Evolutionary conservation across 2,113 vertebrate species (phyloP), one percentile per base, ranked within the genome.

Genomic region (Pteropus alecto): DNA sequence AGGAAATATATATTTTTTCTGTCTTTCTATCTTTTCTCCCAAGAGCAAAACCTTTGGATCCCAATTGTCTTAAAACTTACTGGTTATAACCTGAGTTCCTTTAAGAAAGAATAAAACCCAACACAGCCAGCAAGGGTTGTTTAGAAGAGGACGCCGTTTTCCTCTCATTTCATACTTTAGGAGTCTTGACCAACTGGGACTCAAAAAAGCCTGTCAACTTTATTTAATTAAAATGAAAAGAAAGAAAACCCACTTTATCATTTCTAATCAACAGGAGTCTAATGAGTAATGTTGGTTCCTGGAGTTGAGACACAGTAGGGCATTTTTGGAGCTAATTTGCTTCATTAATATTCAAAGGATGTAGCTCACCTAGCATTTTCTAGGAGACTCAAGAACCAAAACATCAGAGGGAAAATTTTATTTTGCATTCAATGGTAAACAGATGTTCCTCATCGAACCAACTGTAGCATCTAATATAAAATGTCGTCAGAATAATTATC

Each of bases 211-310:
- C 97, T 97, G 76, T 94, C 97, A 97, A 98, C 97, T 97, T 97
- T 85, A 97, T 98, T 98, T 96, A 98, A 98, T 98, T 98, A 96
- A 97, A 97, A 95, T 96, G 93, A 97, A 95, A 97, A 98, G 95
- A 96, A 98, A 97, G 97, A 97, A 98, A 98, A 98, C 63, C 73
- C 97, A 97, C 98, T 98, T 96, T 93, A 98, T 98, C 89, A n/a
- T 93, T 98, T 97, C 97, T 97, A 97, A 98, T 98, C 98, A 98
- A 97, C 95, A 95, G 98, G 98, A 98, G 97, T 95, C 98, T 98
- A 98, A 98, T 98, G 98, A 98, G 90, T 95, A 98, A 33, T 97
- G 97, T 96, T 98, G 97, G 96, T 89, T 98, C 97, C 98, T 97
- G 97, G 18, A 97, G 97, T 92, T 98, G 96, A 97, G 97, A 96